A percentile compares a stretch with the other conserved stretches of the same genome.
Evolutionary conservation across 2,888 invertebrate genomes (phyloP).

Genomic region (Hetaerina titia): DNA sequence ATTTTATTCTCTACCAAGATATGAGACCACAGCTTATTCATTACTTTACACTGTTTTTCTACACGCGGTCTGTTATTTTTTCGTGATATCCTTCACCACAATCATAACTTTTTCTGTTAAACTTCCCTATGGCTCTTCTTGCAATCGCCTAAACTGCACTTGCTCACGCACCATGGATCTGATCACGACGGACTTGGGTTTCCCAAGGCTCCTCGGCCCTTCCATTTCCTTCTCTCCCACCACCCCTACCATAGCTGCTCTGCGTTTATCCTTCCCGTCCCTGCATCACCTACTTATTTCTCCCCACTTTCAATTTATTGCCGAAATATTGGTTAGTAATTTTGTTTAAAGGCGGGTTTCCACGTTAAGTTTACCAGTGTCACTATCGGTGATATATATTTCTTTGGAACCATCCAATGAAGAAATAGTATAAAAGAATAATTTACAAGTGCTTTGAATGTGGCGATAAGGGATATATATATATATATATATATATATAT

Average conservation of each 20-base stretch:
- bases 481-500: no score
- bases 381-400: background rate
- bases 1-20: no score
- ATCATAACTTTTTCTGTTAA: background rate
- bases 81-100: background rate
- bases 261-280: background rate
- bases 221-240: background rate
- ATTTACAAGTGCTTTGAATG: no score
- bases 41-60: background rate
- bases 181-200: conserved; percentile 12
- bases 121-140: conserved; percentile 11
- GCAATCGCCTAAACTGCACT: background rate
- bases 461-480: no score
- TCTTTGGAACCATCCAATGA: background rate
- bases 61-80: background rate
- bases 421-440: no score
- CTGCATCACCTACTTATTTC: background rate
- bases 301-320: background rate
- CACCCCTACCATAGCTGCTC: background rate
- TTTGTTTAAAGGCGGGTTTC: background rate
- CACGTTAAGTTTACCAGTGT: background rate
- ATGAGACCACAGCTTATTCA: background rate
- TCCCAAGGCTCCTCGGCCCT: background rate
- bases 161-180: conserved; percentile 27
- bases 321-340: background rate